These are phyloP conservation scores for Sinocyclocheilus rhinocerous DNA, from an alignment of 2,113 vertebrate species.

Conservation along the genomic window DNA sequence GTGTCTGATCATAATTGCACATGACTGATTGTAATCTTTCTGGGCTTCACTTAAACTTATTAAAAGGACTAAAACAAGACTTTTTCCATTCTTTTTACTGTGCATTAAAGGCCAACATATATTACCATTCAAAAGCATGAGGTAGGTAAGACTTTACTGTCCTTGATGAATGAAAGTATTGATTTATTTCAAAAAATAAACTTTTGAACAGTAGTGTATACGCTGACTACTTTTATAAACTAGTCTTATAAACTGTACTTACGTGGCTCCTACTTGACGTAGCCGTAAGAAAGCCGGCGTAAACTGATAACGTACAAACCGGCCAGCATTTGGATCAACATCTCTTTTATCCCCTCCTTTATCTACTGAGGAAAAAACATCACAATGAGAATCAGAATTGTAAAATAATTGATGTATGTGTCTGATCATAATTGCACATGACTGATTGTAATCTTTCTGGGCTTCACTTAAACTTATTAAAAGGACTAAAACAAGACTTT, in stretches of 20 bases:
- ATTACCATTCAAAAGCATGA: neutral
- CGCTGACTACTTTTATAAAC: neutral
- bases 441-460: neutral
- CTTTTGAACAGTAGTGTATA: neutral
- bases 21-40: neutral
- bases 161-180: too few species aligned
- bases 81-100: neutral
- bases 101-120: neutral
- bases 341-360: slow-evolving; percentile 86
- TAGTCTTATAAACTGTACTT: slow-evolving; percentile 68
- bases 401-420: neutral
- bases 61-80: neutral
- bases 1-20: neutral
- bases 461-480: neutral
- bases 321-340: slow-evolving; percentile 88
- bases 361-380: slow-evolving; percentile 53
- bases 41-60: too few species aligned
- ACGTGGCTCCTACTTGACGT: slow-evolving; percentile 97
- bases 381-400: neutral
- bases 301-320: slow-evolving; percentile 96
- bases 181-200: too few species aligned
- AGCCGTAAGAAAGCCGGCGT: slow-evolving; percentile 93
- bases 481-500: neutral
- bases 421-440: neutral
- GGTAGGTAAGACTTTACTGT: neutral